phyloP scores from a whole-genome alignment of 2,797 vertebrate genomes.

The Gallinago solitaria region DNA sequence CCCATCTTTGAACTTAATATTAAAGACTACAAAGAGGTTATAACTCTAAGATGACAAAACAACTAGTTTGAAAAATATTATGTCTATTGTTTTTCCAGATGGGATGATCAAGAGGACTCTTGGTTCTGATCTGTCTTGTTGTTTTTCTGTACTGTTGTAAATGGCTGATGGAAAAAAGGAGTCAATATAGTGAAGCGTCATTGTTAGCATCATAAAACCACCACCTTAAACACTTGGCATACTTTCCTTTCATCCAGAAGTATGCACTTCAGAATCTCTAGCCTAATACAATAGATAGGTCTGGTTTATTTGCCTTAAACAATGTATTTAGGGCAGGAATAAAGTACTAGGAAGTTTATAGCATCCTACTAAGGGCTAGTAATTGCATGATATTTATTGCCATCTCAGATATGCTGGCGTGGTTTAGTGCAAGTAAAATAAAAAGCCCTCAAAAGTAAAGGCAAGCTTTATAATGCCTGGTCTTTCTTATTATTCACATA shows the following conservation, averaged over 20 bases:
- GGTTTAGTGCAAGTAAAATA: not conserved
- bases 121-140: not conserved
- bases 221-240: not conserved
- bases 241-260: not conserved
- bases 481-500: not conserved
- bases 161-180: not conserved
- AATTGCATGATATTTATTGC: not conserved
- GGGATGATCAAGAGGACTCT: not conserved
- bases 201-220: not conserved
- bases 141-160: not conserved
- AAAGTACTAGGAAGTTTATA: not conserved
- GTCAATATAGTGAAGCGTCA: fast-evolving
- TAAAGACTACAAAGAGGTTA: not conserved
- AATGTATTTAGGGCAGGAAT: not conserved
- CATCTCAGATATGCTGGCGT: not conserved
- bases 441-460: not conserved
- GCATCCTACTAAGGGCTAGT: not conserved
- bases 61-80: not conserved
- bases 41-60: not conserved
- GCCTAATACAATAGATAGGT: not conserved
- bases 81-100: not conserved
- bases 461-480: not conserved
- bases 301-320: not conserved
- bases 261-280: not conserved
- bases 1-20: not conserved